Evolutionary conservation across 1,140 invertebrate genomes (phyloP), one percentile per base, ranked within the genome.

Genomic region (Gyrodactylus salaris): DNA sequence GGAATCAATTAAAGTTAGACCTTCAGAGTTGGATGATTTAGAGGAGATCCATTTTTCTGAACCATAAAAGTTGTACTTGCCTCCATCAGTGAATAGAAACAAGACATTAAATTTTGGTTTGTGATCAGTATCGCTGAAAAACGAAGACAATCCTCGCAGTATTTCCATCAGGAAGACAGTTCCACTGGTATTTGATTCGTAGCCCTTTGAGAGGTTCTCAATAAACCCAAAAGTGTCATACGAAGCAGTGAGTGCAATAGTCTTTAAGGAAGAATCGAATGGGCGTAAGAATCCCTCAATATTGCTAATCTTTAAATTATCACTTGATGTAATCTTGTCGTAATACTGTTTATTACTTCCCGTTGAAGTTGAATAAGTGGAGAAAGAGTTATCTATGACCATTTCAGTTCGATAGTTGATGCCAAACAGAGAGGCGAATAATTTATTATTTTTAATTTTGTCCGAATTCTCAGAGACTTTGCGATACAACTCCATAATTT

Each of bases 1-100:
- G 7, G 21, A 7, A 71, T 71, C 70, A 1, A 25, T 24, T 7
- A 1, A 20, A 21, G n/a, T 7, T 1, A 26, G 20, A 1, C 70
- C 70, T 20, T 71, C 70, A 25, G 70, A 24, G 86, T 85, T 85
- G 79, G 93, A 89, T 70, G 89, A 79, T 78, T 91, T 88, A 79
- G 92, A 88, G 79, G 98, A 91, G 16, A 97, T 83, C 88, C 91
- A 96, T 77, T 91, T 90, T 82, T 95, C 93, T 54, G 88, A 88
- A 24, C 91, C 89, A 78, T 91, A 87, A 78, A 90, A 98, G 82
- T 96, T 98, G 22, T 91, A 85, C 81, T 94, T 90, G 20, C 93
- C 93, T 75, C 86, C 89, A 54, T 90, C 91, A 70, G 90, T 86
- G 23, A 94, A 80, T 26, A 95, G 82, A 79, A 99, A 98, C 19